Evolutionary conservation across 2,797 vertebrate genomes (phyloP).

Genomic region (Premnoplex brunnescens): DNA sequence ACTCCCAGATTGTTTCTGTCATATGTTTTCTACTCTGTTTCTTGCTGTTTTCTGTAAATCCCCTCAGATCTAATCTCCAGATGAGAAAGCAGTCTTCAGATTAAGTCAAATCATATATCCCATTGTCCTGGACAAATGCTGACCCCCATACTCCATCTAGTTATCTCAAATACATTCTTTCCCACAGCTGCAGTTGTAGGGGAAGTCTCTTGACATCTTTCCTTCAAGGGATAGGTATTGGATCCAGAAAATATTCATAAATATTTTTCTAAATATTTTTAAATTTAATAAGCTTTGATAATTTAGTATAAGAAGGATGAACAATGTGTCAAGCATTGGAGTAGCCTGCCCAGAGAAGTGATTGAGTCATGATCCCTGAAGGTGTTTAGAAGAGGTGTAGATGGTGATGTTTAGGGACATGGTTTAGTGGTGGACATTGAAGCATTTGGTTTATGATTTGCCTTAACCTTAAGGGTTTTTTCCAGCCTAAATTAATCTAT

Average conservation of each 20-base stretch:
- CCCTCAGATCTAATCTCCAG: neutral
- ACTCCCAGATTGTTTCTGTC: neutral
- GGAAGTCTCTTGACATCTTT: neutral
- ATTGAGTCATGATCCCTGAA: neutral
- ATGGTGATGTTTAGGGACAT: neutral
- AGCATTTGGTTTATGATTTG: neutral
- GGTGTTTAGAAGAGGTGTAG: neutral
- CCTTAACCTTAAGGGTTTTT: neutral
- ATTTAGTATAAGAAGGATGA: neutral
- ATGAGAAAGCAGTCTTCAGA: neutral
- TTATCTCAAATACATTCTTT: neutral
- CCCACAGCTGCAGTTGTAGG: neutral
- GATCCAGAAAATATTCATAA: neutral
- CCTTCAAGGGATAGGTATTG: neutral
- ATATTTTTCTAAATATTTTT: neutral
- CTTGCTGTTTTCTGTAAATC: neutral
- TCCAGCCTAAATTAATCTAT: neutral
- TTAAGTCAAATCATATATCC: neutral
- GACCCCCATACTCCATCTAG: neutral
- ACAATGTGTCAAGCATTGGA: neutral
- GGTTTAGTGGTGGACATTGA: neutral
- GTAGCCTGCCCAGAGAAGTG: neutral
- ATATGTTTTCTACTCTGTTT: neutral
- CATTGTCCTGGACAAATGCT: neutral
- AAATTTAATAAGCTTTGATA: neutral